Evolutionary conservation across 2,113 vertebrate species (phyloP), one percentile per base, ranked within the genome.

Genomic region (Jacana jacana): DNA sequence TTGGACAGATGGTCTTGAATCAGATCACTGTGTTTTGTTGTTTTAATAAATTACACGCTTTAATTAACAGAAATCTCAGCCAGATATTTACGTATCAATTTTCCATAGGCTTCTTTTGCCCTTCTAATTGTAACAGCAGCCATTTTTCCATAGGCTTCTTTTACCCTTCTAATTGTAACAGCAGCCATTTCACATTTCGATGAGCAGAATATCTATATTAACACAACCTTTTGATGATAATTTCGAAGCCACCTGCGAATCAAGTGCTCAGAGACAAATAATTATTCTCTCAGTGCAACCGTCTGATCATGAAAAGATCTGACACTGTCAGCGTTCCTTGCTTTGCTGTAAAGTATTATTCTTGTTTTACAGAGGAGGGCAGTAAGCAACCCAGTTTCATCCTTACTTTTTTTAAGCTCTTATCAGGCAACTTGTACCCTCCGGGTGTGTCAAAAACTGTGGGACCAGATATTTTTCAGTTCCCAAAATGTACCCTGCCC

Each of bases 1-100:
- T 39, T 42, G 57, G 58, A 54, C 81, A 97, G 89, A 89, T 94
- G 85, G 85, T 55, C 54, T 64, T 88, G 81, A 89, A 86, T 93
- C 85, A 77, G 54, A 73, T 94, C 79, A 73, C 49, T 69, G 58
- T 91, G 68, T 63, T 93, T 83, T 78, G 46, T 78, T 95, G 48
- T 66, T 95, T 80, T 88, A 95, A 93, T 77, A 82, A 89, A 89
- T 93, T 42, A 64, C 10, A 64, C 13, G 15, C 20, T 83, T 91
- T 83, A 73, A 86, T 77, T 80, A 89, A 83, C 54, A 73, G 75
- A 91, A 89, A 86, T 78, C 35, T 81, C 65, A 87, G 27, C 18
- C 57, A 79, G 73, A 63, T 13, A 7, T 81, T 89, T 84, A 30
- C 69, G 48, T 85, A 49, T 68, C 39, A 24, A 31, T 87, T 93